Percentiles rank a stretch among this genome's conserved stretches.
Conservation (phyloP, 2,113 vertebrate species). For the Cavia aperea region DNA sequence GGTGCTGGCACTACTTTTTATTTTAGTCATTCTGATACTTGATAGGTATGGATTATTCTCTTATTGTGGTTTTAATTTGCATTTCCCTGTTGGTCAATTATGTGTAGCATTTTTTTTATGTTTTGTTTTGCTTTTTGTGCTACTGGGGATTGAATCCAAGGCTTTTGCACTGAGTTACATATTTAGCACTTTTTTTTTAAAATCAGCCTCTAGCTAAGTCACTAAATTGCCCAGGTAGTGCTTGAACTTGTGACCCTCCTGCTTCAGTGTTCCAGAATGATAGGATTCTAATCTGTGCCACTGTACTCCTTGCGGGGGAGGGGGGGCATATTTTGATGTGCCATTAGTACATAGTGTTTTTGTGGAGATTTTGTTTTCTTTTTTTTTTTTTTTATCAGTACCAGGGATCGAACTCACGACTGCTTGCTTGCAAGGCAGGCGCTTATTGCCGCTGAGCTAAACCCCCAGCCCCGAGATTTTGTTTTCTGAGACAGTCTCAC, state of each 20-base stretch:
- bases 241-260: background rate
- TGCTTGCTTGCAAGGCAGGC: no score
- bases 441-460: no score
- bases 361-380: background rate
- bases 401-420: no score
- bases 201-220: background rate
- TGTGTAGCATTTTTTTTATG: background rate
- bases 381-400: background rate
- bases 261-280: background rate
- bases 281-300: background rate
- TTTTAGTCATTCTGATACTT: background rate
- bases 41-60: background rate
- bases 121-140: background rate
- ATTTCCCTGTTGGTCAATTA: background rate
- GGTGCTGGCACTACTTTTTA: background rate
- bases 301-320: background rate
- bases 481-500: background rate
- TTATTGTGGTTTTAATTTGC: background rate
- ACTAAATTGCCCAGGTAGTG: background rate
- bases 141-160: background rate
- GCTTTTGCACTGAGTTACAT: background rate
- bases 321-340: background rate
- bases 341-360: background rate
- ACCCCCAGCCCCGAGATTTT: background rate
- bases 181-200: background rate